Percentiles rank a stretch among this genome's conserved stretches.
Conservation (phyloP, 2,797 vertebrate species). For the Danio choprae region DNA sequence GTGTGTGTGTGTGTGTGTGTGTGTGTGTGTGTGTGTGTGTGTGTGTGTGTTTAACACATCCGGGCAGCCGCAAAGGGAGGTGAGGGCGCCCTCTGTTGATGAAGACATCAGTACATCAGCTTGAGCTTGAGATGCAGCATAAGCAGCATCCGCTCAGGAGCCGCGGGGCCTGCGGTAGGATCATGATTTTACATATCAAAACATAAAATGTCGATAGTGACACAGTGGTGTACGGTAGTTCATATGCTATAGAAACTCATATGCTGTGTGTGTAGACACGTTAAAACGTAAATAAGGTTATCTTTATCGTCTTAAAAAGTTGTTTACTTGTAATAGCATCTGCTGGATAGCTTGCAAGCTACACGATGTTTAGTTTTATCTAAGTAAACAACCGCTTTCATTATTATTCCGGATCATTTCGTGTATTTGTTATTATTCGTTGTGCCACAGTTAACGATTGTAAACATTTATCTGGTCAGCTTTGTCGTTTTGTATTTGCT, state of each 20-base stretch:
- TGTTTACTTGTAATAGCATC: conserved; percentile 41
- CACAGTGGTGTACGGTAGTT: not conserved
- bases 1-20: no score
- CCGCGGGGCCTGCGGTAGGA: conserved; percentile 37
- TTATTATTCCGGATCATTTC: no score
- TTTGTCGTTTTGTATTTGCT: not conserved
- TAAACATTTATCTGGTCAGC: not conserved
- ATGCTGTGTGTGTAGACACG: not conserved
- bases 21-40: no score
- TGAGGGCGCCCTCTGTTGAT: conserved; percentile 33
- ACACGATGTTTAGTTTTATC: not conserved
- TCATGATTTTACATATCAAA: not conserved
- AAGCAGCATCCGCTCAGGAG: conserved; percentile 12
- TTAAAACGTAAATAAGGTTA: not conserved
- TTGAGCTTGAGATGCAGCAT: not conserved
- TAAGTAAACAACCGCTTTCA: not conserved
- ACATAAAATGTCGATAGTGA: not conserved
- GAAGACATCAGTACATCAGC: not conserved
- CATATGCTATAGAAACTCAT: not conserved
- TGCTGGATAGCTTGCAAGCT: conserved; percentile 42
- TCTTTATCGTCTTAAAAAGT: not conserved
- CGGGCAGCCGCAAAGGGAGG: not conserved
- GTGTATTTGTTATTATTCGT: not conserved
- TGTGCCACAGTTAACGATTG: no score
- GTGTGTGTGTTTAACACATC: not conserved